These are phyloP conservation scores for Pseudanteris insignis DNA, from an alignment of 2,888 invertebrate species.

Conservation along the genomic window DNA sequence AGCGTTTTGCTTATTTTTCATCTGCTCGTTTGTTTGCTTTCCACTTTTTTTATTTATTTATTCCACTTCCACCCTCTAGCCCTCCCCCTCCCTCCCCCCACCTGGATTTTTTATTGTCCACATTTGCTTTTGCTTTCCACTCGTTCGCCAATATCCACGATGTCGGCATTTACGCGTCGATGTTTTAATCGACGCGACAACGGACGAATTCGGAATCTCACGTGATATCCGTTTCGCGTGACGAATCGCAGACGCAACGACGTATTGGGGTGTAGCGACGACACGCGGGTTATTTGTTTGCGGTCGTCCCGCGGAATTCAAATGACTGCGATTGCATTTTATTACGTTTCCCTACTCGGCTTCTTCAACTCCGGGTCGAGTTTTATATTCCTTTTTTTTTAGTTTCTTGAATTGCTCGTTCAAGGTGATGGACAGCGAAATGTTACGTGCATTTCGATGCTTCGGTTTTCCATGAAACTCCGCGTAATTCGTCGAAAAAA, in stretches of 20 bases:
- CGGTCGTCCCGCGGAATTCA: slow-evolving; percentile 8
- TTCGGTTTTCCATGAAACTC: too few species aligned
- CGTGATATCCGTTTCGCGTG: slow-evolving; percentile 12
- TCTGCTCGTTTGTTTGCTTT: slow-evolving; percentile 29
- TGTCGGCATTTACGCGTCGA: slow-evolving; percentile 32
- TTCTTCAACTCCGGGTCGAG: not conserved
- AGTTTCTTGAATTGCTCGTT: too few species aligned
- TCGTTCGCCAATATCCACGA: too few species aligned
- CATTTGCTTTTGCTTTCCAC: too few species aligned
- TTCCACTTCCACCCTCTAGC: too few species aligned
- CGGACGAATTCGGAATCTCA: slow-evolving; percentile 29
- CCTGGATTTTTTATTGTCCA: too few species aligned
- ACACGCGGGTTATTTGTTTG: slow-evolving; percentile 28
- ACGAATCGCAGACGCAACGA: slow-evolving; percentile 27
- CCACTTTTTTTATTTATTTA: too few species aligned
- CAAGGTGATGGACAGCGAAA: too few species aligned
- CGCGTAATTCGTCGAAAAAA: too few species aligned
- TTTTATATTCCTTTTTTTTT: not conserved
- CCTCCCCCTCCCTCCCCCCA: too few species aligned
- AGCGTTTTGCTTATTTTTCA: slow-evolving; percentile 1
- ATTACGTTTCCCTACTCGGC: not conserved
- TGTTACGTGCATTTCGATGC: too few species aligned
- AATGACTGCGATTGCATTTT: not conserved
- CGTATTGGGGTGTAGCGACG: slow-evolving; percentile 25
- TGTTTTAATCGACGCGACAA: slow-evolving; percentile 38